phyloP scores from a whole-genome alignment of 2,113 vertebrate genomes.

The Phasianus colchicus region DNA sequence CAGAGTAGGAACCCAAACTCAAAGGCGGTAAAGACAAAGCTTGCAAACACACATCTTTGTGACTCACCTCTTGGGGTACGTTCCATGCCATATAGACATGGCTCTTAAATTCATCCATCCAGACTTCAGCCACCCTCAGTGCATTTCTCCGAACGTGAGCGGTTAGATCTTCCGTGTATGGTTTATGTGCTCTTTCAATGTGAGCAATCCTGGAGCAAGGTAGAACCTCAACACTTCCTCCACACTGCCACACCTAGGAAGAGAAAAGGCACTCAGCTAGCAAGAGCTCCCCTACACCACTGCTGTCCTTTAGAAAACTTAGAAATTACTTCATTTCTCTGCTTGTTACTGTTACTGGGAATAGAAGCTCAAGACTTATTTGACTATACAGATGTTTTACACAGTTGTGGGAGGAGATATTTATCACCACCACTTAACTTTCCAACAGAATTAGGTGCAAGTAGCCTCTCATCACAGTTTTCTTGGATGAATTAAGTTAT shows the following conservation, averaged over 20 bases:
- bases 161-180: conserved; percentile 94
- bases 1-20: neutral
- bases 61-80: conserved; percentile 92
- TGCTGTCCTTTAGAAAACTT: neutral
- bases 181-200: conserved; percentile 96
- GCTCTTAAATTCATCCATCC: conserved; percentile 99
- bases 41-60: neutral
- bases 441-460: neutral
- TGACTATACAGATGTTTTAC: neutral
- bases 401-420: neutral
- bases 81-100: conserved; percentile 99
- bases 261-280: neutral
- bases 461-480: neutral
- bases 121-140: conserved; percentile 94
- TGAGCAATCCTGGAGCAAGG: conserved; percentile 96
- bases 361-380: neutral
- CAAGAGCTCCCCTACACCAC: neutral
- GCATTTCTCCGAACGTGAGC: conserved; percentile 94
- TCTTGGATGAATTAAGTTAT: neutral
- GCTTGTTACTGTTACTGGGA: neutral
- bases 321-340: neutral
- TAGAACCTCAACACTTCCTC: conserved; percentile 94
- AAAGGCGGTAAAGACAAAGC: neutral
- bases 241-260: conserved; percentile 95
- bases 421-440: neutral